Conservation (phyloP, 2,797 vertebrate genomes). For the Nyctibius grandis region DNA sequence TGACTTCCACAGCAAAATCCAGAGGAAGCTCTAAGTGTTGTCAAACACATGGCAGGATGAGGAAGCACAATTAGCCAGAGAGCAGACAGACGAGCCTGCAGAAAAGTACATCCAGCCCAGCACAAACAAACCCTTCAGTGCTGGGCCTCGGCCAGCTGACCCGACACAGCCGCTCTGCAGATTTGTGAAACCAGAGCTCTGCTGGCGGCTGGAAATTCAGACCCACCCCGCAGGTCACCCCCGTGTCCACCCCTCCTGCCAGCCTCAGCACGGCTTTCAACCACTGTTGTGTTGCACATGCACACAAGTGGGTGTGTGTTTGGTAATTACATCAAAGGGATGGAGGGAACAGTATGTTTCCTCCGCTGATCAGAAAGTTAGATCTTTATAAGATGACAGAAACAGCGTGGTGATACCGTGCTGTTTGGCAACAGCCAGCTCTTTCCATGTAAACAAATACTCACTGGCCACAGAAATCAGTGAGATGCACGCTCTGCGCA, state of each 20-base stretch:
- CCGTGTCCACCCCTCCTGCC: not conserved
- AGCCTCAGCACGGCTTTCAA: not conserved
- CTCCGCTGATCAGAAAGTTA: not conserved
- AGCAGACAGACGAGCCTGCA: not conserved
- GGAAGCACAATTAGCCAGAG: not conserved
- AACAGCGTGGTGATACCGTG: not conserved
- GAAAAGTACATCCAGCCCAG: not conserved
- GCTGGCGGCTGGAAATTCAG: not conserved
- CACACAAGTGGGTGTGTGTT: not conserved
- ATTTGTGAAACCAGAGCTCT: not conserved
- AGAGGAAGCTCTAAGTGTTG: not conserved
- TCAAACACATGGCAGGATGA: not conserved
- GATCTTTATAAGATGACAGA: not conserved
- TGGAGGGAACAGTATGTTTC: not conserved
- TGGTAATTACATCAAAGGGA: not conserved
- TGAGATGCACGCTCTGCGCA: fast-evolving
- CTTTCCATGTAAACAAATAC: not conserved
- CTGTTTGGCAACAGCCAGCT: not conserved
- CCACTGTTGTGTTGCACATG: fast-evolving
- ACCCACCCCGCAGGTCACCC: not conserved
- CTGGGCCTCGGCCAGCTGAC: not conserved
- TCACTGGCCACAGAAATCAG: not conserved
- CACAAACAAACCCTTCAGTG: not conserved
- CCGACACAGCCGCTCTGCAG: not conserved
- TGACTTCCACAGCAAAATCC: fast-evolving